Evolutionary conservation across 1,140 invertebrate species (phyloP), one percentile per base, ranked within the genome.

Genomic region (Lepidostoma basale): DNA sequence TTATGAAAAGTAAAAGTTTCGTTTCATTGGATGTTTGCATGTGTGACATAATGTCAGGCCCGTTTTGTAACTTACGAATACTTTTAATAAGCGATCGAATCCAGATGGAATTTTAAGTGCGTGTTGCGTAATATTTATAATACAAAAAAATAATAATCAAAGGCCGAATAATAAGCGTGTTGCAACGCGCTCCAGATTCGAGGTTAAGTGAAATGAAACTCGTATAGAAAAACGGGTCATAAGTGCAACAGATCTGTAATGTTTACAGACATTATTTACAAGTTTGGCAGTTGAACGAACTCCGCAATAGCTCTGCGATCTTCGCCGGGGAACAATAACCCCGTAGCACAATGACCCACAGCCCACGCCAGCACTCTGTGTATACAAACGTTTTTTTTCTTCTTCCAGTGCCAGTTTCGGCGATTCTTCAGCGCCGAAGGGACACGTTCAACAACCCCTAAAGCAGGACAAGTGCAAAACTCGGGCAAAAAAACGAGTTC

Each of bases 381-480:
- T 64, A 52, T 26, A 49, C 45, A 49, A 33, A 47, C 44, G 12
- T 62, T 49, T 52, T 63, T 52, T 52, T 44, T n/a, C n/a, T n/a
- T n/a, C n/a, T n/a, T n/a, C n/a, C 59, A 33, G 23, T 47, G 3
- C 8, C 42, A 45, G 60, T 47, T 62, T 56, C 25, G 52, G 62
- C 42, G 62, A 65, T 52, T 60, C 45, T 47, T 62, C 58, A 25
- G 23, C 39, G 14, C 36, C 4, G 23, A 42, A 66, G 60, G 64
- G 64, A 45, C 49, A 67, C 69, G 69, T 71, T 71, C 69, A 67
- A 58, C 69, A 71, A 71, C 69, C 69, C 69, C 69, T 59, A 67
- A 64, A 25, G 36, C 39, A 22, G 33, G 59, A 67, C 69, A 71
- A 71, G 69, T 71, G 69, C 64, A 59, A 67, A 67, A 67, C 54